Conservation (phyloP, 2,888 invertebrate genomes). For the Melolontha melolontha region DNA sequence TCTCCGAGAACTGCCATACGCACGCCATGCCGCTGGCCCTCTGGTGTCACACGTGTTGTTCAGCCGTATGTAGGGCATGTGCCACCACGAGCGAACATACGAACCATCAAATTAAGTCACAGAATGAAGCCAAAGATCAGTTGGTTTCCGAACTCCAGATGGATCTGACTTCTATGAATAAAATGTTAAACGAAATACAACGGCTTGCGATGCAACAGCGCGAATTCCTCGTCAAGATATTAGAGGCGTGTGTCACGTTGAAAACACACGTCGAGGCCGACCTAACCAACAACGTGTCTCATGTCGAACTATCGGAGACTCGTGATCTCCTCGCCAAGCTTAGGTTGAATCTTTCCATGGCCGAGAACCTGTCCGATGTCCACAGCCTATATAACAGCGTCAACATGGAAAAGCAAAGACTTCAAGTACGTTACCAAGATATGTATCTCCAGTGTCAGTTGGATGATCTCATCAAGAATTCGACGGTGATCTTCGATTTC, state of each 20-base stretch:
- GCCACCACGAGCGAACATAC: constrained; percentile 75
- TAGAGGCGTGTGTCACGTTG: constrained; percentile 79
- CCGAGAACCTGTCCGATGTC: constrained; percentile 72
- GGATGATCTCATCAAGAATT: constrained; percentile 77
- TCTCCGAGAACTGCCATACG: constrained; percentile 75
- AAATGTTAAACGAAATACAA: constrained; percentile 77
- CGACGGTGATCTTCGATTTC: constrained; percentile 76
- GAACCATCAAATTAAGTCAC: constrained; percentile 76
- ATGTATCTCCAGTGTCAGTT: constrained; percentile 79
- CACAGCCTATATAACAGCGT: constrained; percentile 73
- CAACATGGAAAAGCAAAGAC: constrained; percentile 74
- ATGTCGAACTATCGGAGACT: constrained; percentile 75
- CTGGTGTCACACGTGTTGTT: constrained; percentile 78
- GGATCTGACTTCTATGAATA: constrained; percentile 77
- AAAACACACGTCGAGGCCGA: constrained; percentile 83
- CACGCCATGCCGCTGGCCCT: constrained; percentile 79
- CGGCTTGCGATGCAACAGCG: constrained; percentile 78
- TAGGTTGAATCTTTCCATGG: constrained; percentile 71
- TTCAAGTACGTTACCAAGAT: constrained; percentile 77
- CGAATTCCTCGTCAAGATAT: constrained; percentile 77
- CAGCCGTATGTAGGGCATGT: constrained; percentile 76
- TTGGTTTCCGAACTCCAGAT: constrained; percentile 75
- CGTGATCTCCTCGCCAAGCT: constrained; percentile 74
- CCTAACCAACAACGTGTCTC: constrained; percentile 75
- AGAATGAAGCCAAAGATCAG: constrained; percentile 75